A percentile compares a stretch with the other conserved stretches of the same genome.
phyloP scores from a whole-genome alignment of 2,888 invertebrate species.

The Serrognathus titanus region DNA sequence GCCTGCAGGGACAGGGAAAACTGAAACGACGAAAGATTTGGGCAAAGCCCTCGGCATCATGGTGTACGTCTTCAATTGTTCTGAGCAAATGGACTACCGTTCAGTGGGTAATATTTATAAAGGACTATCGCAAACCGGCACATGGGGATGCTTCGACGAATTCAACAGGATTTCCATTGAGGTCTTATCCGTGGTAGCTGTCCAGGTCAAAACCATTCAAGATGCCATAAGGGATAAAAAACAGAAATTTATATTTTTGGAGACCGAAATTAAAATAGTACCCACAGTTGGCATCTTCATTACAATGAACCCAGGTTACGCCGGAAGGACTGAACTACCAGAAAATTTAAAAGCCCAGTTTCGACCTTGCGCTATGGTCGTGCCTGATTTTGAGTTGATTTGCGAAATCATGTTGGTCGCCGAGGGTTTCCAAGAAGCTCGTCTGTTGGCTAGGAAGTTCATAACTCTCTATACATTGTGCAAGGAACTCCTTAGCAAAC shows the following conservation, averaged over 20 bases:
- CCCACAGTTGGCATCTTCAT: slow-evolving; percentile 88
- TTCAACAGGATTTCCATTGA: slow-evolving; percentile 94
- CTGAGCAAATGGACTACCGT: slow-evolving; percentile 96
- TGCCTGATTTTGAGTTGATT: slow-evolving; percentile 93
- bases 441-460: slow-evolving; percentile 86
- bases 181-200: slow-evolving; percentile 92
- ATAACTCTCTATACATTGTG: slow-evolving; percentile 90
- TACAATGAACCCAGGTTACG: slow-evolving; percentile 96
- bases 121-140: slow-evolving; percentile 91
- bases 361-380: slow-evolving; percentile 95
- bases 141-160: slow-evolving; percentile 97
- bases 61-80: slow-evolving; percentile 98
- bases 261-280: slow-evolving; percentile 71
- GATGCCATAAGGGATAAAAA: slow-evolving; percentile 86
- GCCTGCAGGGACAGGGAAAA: slow-evolving; percentile 94
- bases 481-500: slow-evolving; percentile 85
- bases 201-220: slow-evolving; percentile 82
- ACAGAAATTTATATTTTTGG: slow-evolving; percentile 77
- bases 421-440: slow-evolving; percentile 91
- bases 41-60: slow-evolving; percentile 91
- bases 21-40: slow-evolving; percentile 94
- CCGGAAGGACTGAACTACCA: slow-evolving; percentile 85
- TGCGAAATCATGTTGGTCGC: slow-evolving; percentile 97
- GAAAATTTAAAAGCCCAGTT: slow-evolving; percentile 74
- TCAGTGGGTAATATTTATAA: slow-evolving; percentile 94